Evolutionary conservation across 2,113 vertebrate species (phyloP).

Genomic region (Seriola rivoliana): DNA sequence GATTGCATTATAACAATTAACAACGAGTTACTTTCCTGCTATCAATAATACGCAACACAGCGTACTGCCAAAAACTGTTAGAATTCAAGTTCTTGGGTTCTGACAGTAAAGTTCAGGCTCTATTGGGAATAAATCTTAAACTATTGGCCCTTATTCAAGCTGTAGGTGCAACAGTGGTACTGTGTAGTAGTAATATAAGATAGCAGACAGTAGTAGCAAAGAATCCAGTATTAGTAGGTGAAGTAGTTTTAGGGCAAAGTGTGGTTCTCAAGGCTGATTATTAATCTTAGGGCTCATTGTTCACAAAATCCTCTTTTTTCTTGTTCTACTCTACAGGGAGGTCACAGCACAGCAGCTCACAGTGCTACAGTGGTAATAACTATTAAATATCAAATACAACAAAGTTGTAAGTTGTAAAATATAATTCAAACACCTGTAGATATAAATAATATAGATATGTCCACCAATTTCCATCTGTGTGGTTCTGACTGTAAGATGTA

Average conservation of each 20-base stretch:
- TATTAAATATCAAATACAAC: neutral
- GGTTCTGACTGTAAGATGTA: neutral
- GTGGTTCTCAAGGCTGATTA: neutral
- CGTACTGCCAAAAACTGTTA: no score
- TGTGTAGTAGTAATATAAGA: neutral
- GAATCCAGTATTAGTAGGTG: neutral
- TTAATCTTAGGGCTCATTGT: neutral
- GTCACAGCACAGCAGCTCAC: neutral
- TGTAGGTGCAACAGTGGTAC: neutral
- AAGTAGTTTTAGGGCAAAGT: neutral
- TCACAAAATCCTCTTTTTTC: neutral
- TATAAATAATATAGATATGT: neutral
- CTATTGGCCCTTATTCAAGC: neutral
- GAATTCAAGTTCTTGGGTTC: neutral
- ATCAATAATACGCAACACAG: neutral
- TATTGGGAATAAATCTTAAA: neutral
- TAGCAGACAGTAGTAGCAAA: neutral
- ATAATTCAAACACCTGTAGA: no score
- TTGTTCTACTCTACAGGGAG: neutral
- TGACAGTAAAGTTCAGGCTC: neutral
- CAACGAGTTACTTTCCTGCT: neutral
- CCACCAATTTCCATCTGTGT: neutral
- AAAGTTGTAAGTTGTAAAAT: no score
- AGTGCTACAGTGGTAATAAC: neutral
- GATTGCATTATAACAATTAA: neutral